Percentiles rank a stretch among this genome's conserved stretches.
Evolutionary conservation across 2,888 invertebrate genomes (phyloP).

Genomic region (Pristionchus maxplancki): DNA sequence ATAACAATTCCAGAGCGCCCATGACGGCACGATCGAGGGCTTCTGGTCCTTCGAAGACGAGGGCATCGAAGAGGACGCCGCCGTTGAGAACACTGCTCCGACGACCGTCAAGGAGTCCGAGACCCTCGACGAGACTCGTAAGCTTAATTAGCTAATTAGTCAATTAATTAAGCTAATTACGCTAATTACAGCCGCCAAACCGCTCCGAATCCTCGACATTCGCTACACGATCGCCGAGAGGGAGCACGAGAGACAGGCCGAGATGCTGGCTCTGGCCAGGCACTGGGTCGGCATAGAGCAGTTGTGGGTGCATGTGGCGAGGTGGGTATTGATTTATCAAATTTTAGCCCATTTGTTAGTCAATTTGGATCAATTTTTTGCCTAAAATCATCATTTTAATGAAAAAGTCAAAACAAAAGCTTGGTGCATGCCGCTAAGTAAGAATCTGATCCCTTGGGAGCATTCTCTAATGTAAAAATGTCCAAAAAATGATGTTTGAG

Average conservation of each 20-base stretch:
- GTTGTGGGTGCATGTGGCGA: not conserved
- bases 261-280: not conserved
- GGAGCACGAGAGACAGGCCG: not conserved
- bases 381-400: too few relatives aligned
- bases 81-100: not conserved
- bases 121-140: not conserved
- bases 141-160: not conserved
- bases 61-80: not conserved
- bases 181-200: not conserved
- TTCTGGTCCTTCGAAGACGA: not conserved
- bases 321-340: too few relatives aligned
- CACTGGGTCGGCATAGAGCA: not conserved
- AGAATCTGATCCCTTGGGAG: too few relatives aligned
- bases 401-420: too few relatives aligned
- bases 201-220: not conserved
- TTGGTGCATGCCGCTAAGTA: too few relatives aligned
- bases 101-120: too few relatives aligned
- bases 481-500: too few relatives aligned
- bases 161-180: too few relatives aligned
- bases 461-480: too few relatives aligned
- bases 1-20: not conserved
- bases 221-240: not conserved
- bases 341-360: too few relatives aligned
- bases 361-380: not conserved
- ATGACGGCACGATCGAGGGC: not conserved